Evolutionary conservation across 1,140 invertebrate genomes (phyloP), one percentile per base, ranked within the genome.

Genomic region (Liolophura sinensis): DNA sequence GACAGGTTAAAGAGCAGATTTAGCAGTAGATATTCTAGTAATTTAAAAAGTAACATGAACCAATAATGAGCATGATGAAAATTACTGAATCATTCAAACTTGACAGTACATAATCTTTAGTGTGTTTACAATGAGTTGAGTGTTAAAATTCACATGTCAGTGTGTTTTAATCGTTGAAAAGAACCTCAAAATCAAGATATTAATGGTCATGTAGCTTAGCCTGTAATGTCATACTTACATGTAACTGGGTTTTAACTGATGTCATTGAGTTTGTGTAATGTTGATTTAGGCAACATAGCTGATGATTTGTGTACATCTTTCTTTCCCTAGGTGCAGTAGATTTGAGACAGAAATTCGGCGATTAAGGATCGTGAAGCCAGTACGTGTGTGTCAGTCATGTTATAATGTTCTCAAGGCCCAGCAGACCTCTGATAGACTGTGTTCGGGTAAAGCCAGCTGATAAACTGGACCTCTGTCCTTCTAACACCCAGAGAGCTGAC

Each of bases 341-440:
- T 97, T 95, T 87, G 94, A 97, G 84, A 96, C 94, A 60, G 94
- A 96, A 86, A 97, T 98, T 70, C 91, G 92, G 1, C 89, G 94
- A 51, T 86, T 97, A 64, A 89, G 94, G 50, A 97, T 97, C 73
- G 82, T 94, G 59, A 94, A 95, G 60, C 94, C 94, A 20, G 94
- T 96, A 20, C 87, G 94, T 73, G 95, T 97, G 14, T 97, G 95
- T 85, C 92, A 94, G 82, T 87, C 90, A 48, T 97, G 95, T 82
- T 92, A 92, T 76, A 83, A 78, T 56, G 72, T 68, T 24, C 63
- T 84, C 27, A 73, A 73, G 60, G 73, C 74, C 11, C 76, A 78
- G 65, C 77, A 80, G 60, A 62, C 70, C 15, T 48, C 55, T 20
- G 67, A 69, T 46, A 46, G 20, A 7, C 31, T 18, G 16, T 20